These are phyloP conservation scores for Chromoteleia sp. DNA, from an alignment of 2,888 invertebrate species.

Conservation along the genomic window DNA sequence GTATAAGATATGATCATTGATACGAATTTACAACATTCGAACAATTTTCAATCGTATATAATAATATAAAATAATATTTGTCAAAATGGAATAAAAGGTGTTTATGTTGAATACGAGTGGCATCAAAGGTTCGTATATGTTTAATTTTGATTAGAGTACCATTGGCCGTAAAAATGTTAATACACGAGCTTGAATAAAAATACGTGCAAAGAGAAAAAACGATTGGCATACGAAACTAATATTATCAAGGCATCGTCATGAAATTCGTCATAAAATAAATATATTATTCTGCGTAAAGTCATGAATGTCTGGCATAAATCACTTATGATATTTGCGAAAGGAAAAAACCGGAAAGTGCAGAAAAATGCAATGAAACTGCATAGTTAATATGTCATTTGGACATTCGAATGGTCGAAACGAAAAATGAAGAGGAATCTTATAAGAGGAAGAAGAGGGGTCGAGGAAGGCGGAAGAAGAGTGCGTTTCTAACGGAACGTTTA, in stretches of 20 bases:
- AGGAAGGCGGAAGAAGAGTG: constrained; percentile 76
- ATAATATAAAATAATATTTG: too few relatives aligned
- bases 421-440: constrained; percentile 62
- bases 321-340: constrained; percentile 22
- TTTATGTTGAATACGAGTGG: too few relatives aligned
- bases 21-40: too few relatives aligned
- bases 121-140: too few relatives aligned
- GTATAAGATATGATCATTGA: too few relatives aligned
- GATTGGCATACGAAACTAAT: too few relatives aligned
- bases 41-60: too few relatives aligned
- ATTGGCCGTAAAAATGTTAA: too few relatives aligned
- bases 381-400: constrained; percentile 67
- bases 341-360: constrained; percentile 35
- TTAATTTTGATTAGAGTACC: too few relatives aligned
- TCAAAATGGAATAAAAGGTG: too few relatives aligned
- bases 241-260: constrained; percentile 18
- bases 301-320: constrained; percentile 46
- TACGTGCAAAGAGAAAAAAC: too few relatives aligned
- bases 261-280: constrained; percentile 38
- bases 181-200: too few relatives aligned
- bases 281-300: constrained; percentile 37
- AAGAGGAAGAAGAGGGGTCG: constrained; percentile 62
- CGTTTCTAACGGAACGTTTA: constrained; percentile 75
- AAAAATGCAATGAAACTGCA: constrained; percentile 35
- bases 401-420: constrained; percentile 57